phyloP scores from a whole-genome alignment of 1,140 invertebrate genomes.

The Oncopodura yosiiana region DNA sequence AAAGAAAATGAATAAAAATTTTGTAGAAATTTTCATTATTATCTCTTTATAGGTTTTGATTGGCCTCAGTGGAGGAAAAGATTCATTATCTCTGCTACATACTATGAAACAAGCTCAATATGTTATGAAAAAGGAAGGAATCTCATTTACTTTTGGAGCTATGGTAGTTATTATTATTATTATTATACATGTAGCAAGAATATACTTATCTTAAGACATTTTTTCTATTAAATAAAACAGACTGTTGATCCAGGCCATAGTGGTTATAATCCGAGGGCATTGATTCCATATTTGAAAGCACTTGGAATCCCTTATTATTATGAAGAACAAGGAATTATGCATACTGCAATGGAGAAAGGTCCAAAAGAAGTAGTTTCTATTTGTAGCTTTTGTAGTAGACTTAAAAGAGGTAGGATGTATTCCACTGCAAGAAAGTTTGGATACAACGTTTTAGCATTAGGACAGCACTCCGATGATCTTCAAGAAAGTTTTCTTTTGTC shows the following conservation, averaged over 20 bases:
- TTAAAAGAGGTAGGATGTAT: slow-evolving; percentile 64
- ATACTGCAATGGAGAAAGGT: slow-evolving; percentile 24
- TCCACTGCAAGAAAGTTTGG: slow-evolving; percentile 58
- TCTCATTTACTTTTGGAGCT: slow-evolving; percentile 64
- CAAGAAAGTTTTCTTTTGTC: slow-evolving; percentile 73
- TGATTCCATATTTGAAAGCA: slow-evolving; percentile 56
- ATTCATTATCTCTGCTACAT: slow-evolving; percentile 71
- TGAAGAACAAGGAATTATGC: slow-evolving; percentile 49
- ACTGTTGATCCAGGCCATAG: slow-evolving; percentile 57
- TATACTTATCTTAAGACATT: no score
- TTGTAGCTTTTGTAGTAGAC: slow-evolving; percentile 58
- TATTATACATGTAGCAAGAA: no score
- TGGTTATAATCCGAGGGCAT: slow-evolving; percentile 54
- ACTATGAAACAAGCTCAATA: slow-evolving; percentile 73
- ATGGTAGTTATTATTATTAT: no score
- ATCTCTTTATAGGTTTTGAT: slow-evolving; percentile 51
- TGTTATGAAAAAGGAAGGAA: slow-evolving; percentile 59
- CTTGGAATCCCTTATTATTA: slow-evolving; percentile 61
- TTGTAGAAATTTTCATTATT: neutral
- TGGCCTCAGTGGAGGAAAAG: slow-evolving; percentile 71
- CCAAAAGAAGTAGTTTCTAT: slow-evolving; percentile 42
- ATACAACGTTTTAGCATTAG: slow-evolving; percentile 76
- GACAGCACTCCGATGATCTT: slow-evolving; percentile 77
- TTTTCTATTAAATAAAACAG: no score
- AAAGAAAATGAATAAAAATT: no score